Percentiles rank a stretch among this genome's conserved stretches.
These are phyloP conservation scores for Lophius piscatorius DNA, from an alignment of 2,113 vertebrate genomes.

Conservation along the genomic window DNA sequence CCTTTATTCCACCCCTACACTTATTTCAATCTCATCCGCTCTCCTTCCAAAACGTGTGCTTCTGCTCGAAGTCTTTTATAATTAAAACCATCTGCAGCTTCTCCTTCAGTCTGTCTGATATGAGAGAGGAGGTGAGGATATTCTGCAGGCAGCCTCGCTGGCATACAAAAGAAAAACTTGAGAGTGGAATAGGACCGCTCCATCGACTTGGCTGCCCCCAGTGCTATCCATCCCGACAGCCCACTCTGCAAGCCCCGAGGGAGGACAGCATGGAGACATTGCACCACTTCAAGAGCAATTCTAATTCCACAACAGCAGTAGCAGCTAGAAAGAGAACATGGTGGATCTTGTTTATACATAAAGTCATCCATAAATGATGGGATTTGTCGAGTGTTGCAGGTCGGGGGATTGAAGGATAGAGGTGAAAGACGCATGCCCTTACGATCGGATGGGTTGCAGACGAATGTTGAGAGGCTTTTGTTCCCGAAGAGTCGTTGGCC, in stretches of 20 bases:
- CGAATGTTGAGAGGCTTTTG: constrained; percentile 47
- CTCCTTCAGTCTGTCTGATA: constrained; percentile 31
- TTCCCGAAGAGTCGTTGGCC: constrained; percentile 24
- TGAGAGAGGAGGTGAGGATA: constrained; percentile 24
- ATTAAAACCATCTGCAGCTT: constrained; percentile 49
- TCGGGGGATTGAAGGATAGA: constrained; percentile 30
- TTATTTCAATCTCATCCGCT: constrained; percentile 20
- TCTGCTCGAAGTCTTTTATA: constrained; percentile 37
- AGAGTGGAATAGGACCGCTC: constrained; percentile 26
- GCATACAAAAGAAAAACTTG: constrained; percentile 34
- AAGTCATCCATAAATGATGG: constrained; percentile 77
- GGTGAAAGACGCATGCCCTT: constrained; percentile 59
- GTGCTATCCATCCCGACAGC: constrained; percentile 44
- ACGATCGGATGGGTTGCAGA: constrained; percentile 37
- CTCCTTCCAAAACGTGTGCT: constrained; percentile 16
- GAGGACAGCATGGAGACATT: constrained; percentile 34
- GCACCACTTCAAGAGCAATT: constrained; percentile 56
- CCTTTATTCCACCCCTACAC: constrained; percentile 28
- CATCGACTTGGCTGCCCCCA: constrained; percentile 31
- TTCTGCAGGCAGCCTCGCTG: constrained; percentile 21
- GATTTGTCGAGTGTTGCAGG: constrained; percentile 44
- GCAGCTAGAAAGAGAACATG: constrained; percentile 10
- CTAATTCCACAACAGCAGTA: constrained; percentile 51
- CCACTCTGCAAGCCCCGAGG: constrained; percentile 30
- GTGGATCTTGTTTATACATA: constrained; percentile 74